Evolutionary conservation across 2,888 invertebrate genomes (phyloP), one percentile per base, ranked within the genome.

Genomic region (Stenchaetothrips biformis): DNA sequence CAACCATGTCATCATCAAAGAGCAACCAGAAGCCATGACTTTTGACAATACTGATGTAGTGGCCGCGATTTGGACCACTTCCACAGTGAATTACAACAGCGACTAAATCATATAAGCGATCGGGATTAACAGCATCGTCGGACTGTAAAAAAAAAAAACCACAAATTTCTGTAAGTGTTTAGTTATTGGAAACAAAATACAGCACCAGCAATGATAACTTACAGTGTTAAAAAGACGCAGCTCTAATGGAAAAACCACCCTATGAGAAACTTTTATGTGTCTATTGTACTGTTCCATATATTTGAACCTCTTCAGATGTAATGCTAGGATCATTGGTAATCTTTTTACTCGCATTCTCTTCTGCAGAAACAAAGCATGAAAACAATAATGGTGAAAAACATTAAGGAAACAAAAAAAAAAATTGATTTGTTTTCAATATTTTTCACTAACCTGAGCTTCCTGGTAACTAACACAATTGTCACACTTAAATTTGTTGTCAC

Each of bases 41-140:
- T 89, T 99, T 99, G 81, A 99, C 99, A 87, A 99, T 98, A 88
- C 97, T 98, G 88, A 99, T 99, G 89, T 99, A 99, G 88, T 99
- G 99, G 48, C 99, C 99, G 82, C 99, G 92, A 89, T 99, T 99
- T 84, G 99, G 98, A 79, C 99, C 99, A 83, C 97, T 98, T 83
- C 99, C 99, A 88, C 99, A 99, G 89, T 99, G 99, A 85, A 99
- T 98, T 83, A 99, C 99, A 84, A 99, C 99, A 77, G 99, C 99
- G 83, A 99, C 98, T 85, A 99, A 90, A 89, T 99, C 99, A 88
- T 99, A 99, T 85, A 99, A 90, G 83, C 98, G 92, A 89, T 99
- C 99, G 53, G 98, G 98, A 89, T 99, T 98, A 83, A 97, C 95
- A 47, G 98, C 98, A 90, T 99, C 99, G 86, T 99, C 99, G 82